Percentiles rank a stretch among this genome's conserved stretches.
These are phyloP conservation scores for Rachycentron canadum DNA, from an alignment of 2,797 vertebrate species.

Conservation along the genomic window DNA sequence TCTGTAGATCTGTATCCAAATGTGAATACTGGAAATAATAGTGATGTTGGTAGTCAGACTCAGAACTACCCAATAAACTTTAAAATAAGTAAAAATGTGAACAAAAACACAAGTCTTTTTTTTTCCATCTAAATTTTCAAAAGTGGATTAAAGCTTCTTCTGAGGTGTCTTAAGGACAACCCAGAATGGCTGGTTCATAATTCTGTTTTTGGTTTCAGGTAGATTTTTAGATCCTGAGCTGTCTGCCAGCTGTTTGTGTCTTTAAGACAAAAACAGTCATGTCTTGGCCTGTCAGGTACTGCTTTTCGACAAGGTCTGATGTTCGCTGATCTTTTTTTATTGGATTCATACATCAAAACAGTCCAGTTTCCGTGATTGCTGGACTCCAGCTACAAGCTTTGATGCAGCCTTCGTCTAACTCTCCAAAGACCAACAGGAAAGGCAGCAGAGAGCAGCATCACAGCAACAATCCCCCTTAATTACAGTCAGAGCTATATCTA, in stretches of 20 bases:
- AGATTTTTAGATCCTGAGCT: conserved; percentile 65
- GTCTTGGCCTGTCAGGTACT: conserved; percentile 67
- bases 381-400: conserved; percentile 79
- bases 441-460: conserved; percentile 79
- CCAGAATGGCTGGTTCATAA: conserved; percentile 43
- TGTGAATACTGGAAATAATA: conserved; percentile 12
- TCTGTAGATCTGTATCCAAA: conserved; percentile 42
- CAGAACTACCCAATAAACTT: conserved; percentile 26
- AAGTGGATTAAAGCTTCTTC: conserved; percentile 53
- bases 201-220: conserved; percentile 67
- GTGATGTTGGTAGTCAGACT: conserved; percentile 24
- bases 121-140: conserved; percentile 22
- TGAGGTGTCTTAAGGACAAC: conserved; percentile 32
- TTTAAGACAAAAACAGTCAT: conserved; percentile 56
- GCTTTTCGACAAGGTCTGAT: conserved; percentile 74
- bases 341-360: conserved; percentile 83
- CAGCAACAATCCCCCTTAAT: conserved; percentile 84
- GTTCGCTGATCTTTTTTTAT: conserved; percentile 78
- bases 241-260: conserved; percentile 54
- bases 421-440: conserved; percentile 79
- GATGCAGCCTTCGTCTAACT: conserved; percentile 77
- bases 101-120: conserved; percentile 11
- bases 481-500: conserved; percentile 84
- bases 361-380: conserved; percentile 67
- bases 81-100: conserved; percentile 8